Conservation (phyloP, 2,888 invertebrate species). For the Watsonalla cultraria region DNA sequence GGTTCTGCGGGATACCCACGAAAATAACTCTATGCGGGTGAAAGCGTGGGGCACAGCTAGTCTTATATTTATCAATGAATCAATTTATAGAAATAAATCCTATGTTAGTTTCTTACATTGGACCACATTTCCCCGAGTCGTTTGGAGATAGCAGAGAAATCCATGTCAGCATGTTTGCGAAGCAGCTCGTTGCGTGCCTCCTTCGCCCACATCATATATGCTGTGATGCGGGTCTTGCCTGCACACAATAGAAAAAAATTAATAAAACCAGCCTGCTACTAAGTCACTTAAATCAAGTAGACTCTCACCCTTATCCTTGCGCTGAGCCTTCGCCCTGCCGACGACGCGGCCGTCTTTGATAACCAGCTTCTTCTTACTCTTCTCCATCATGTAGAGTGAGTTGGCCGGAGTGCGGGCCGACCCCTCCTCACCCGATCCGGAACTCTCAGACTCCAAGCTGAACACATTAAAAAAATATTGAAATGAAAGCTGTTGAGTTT, state of each 20-base stretch:
- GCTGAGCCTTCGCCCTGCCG: slow-evolving; percentile 85
- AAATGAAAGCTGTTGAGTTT: too few relatives aligned
- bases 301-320: slow-evolving; percentile 85
- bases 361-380: slow-evolving; percentile 85
- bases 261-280: neutral
- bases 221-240: slow-evolving; percentile 87
- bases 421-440: slow-evolving; percentile 64
- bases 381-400: slow-evolving; percentile 88
- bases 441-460: slow-evolving; percentile 76
- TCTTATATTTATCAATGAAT: too few relatives aligned
- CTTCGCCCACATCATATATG: slow-evolving; percentile 95
- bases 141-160: slow-evolving; percentile 90
- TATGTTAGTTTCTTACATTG: slow-evolving; percentile 80
- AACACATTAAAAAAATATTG: too few relatives aligned
- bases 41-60: too few relatives aligned
- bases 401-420: slow-evolving; percentile 72
- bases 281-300: neutral
- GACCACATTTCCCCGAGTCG: slow-evolving; percentile 94
- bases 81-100: too few relatives aligned
- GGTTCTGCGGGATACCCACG: too few relatives aligned
- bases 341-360: slow-evolving; percentile 80
- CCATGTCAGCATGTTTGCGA: slow-evolving; percentile 85
- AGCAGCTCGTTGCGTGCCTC: slow-evolving; percentile 87
- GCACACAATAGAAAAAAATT: slow-evolving; percentile 1
- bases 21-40: too few relatives aligned